Base-by-base conservation (phyloP, 53 echinoderm and acorn worm genomes). In the Crossaster papposus region DNA sequence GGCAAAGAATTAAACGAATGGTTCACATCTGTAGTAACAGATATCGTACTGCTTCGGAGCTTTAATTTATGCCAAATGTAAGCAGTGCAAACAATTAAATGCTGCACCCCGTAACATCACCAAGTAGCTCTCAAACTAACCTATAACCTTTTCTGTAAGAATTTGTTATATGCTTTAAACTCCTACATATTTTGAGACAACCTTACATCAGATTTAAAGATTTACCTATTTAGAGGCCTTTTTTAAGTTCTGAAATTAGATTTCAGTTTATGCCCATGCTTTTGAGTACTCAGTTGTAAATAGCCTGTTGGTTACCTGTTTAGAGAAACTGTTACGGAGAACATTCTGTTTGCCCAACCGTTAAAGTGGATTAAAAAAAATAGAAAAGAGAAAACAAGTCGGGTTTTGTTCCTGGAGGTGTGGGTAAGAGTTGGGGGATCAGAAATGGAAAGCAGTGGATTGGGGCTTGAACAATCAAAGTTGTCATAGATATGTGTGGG, bases 401-500 rank as follows among this genome's bases (percentile, higher is more conserved):
- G 9, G 4, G 3, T 68, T 68, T 6, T 18, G 22, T 51, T 78
- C 78, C 38, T n/a, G n/a, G n/a, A n/a, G n/a, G 78, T 78, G 78
- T 44, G 13, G 34, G 22, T 50, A 78, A 78, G 50, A 78, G 44
- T 44, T 26, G n/a, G 29, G 50, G 51, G 28, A 83, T 37, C 50
- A 37, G 30, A 28, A 73, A 51, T 17, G 71, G 30, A 14, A 24
- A 85, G n/a, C 31, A 74, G 53, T 11, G 10, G 35, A 13, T 8
- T 17, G 38, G 26, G 30, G 64, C 28, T 33, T 44, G 85, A 85
- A 85, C 85, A 85, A 85, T 85, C 11, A 11, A 29, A 54, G 30
- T 55, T 30, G 85, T 85, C 74, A 87, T 77, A 26, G 87, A 87
- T 87, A 87, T 87, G 87, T 87, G 87, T 87, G 87, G 87, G 87